Percentiles rank a stretch among this genome's conserved stretches.
These are phyloP conservation scores for Prolemur simus DNA, from an alignment of 2,113 vertebrate genomes.

Conservation along the genomic window DNA sequence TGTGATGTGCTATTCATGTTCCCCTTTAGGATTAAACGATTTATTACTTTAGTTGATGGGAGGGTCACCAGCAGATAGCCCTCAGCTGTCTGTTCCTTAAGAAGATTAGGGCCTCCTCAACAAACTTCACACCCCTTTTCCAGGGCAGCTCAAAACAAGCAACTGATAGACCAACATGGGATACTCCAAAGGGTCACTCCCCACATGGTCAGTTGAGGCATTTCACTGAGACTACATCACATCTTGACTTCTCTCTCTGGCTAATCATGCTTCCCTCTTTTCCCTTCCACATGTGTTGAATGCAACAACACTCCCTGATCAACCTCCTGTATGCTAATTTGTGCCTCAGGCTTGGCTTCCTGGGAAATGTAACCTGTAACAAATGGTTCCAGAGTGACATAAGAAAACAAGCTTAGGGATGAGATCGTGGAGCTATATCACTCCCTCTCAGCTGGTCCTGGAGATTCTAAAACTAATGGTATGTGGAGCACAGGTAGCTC, in stretches of 20 bases:
- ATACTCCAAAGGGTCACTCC: neutral
- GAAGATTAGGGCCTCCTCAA: neutral
- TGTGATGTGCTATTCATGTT: neutral
- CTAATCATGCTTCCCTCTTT: neutral
- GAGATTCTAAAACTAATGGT: neutral
- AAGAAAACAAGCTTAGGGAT: neutral
- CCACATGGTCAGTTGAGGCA: neutral
- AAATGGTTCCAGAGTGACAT: neutral
- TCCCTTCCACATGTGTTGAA: neutral
- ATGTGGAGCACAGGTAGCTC: neutral
- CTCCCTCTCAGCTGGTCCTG: neutral
- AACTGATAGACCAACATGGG: neutral
- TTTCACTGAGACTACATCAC: neutral
- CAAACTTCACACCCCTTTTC: neutral
- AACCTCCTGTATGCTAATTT: neutral
- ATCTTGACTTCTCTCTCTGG: neutral
- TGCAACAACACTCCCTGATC: neutral
- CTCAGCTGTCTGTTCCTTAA: neutral
- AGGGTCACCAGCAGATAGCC: neutral
- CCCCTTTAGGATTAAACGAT: neutral
- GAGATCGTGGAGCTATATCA: neutral
- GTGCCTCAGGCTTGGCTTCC: neutral
- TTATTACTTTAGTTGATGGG: neutral
- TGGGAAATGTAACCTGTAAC: neutral
- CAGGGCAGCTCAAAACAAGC: neutral